Evolutionary conservation across 2,113 vertebrate species (phyloP), one percentile per base, ranked within the genome.

Genomic region (Sclerurus mexicanus): DNA sequence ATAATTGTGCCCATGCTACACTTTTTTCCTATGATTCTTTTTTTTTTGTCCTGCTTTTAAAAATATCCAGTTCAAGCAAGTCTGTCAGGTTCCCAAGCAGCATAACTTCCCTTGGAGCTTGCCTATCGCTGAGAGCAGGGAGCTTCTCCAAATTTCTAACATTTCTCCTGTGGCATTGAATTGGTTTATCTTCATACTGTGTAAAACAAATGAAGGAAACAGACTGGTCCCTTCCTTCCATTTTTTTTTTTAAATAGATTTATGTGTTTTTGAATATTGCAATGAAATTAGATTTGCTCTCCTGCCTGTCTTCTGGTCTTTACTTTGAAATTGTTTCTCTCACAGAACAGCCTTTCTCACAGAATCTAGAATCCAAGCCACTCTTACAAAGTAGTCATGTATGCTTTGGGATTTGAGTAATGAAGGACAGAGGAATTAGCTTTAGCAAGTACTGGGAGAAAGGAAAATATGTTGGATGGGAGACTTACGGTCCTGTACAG

Each of bases 201-300:
- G 44, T 11, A 59, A 75, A 75, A 63, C 39, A 9, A 63, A 40
- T 2, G 8, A 6, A 3, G 23, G 80, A 79, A 83, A 39, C 8
- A 75, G 6, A 15, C 6, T 14, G 2, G 9, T 72, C 20, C 5
- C 3, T 17, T 23, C 3, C 0, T 7, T 9, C 23, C 5, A 6
- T 50, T 12, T 7, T 20, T 42, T 6, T 21, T 49, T 24, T 47
- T 40, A 40, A 42, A 42, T 42, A 27, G 7, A 39, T 44, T 72
- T 56, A 2, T 56, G 7, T 75, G 6, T 3, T 30, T 63, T 67
- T 75, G 18, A 68, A 56, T 49, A 28, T 10, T 33, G 5, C 19
- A 49, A 9, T 64, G 64, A 71, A 64, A 28, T 40, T 52, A 2
- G 2, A 17, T 75, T 91, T 92, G 1, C 10, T 72, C 63, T 79